These are phyloP conservation scores for Ranitomeya variabilis DNA, from an alignment of 2,113 vertebrate species.

Conservation along the genomic window DNA sequence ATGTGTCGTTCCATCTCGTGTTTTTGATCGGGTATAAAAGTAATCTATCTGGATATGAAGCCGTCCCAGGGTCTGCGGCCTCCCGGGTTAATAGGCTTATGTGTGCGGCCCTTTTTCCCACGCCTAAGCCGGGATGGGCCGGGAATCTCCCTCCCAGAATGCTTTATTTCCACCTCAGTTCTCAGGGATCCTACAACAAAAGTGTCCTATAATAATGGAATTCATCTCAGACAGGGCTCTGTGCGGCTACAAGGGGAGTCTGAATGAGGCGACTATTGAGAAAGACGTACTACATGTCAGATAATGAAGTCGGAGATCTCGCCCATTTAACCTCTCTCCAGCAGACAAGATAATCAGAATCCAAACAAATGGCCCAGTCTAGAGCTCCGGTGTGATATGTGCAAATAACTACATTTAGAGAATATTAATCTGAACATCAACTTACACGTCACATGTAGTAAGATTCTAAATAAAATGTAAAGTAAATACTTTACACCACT, in stretches of 20 bases:
- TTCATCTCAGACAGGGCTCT: neutral
- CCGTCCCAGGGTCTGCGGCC: no score
- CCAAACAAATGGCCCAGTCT: neutral
- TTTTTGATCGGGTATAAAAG: neutral
- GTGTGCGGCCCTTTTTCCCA: conserved; percentile 28
- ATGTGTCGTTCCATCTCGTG: neutral
- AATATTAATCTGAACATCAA: no score
- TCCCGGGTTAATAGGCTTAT: neutral
- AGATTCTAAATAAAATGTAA: no score
- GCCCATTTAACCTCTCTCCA: neutral
- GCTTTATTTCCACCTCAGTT: conserved; percentile 28
- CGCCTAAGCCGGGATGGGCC: neutral
- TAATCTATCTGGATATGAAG: neutral
- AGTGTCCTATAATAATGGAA: neutral
- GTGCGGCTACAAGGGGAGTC: neutral
- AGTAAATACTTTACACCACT: no score
- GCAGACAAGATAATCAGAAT: neutral
- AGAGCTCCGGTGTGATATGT: neutral
- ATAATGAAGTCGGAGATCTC: neutral
- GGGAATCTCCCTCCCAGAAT: neutral
- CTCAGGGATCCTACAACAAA: conserved; percentile 25
- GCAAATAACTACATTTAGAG: neutral
- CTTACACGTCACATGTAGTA: no score
- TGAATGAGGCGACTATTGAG: neutral
- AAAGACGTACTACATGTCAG: neutral